A percentile compares a stretch with the other conserved stretches of the same genome.
These are phyloP conservation scores for Crotalus horridus DNA, from an alignment of 2,113 vertebrate species.

Conservation along the genomic window DNA sequence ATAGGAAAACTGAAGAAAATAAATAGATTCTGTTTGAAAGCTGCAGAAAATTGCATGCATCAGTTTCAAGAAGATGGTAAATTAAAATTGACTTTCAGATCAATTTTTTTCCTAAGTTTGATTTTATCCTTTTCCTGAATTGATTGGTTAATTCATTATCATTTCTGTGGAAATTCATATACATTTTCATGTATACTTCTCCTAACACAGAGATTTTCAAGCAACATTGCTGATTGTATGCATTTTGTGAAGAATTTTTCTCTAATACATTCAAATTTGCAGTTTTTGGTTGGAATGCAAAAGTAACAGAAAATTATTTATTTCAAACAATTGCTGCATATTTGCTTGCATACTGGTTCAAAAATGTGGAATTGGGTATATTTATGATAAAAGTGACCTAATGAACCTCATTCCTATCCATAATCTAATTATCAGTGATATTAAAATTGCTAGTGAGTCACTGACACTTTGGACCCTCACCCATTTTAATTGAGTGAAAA, in stretches of 20 bases:
- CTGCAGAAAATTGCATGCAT: not conserved
- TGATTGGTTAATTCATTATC: not conserved
- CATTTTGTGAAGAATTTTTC: not conserved
- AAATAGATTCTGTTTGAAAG: not conserved
- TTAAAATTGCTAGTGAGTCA: not conserved
- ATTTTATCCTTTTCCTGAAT: not conserved
- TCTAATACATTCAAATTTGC: not conserved
- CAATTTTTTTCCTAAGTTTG: not conserved
- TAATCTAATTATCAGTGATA: not conserved
- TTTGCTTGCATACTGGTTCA: not conserved
- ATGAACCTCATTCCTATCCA: not conserved
- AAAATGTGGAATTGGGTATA: not conserved
- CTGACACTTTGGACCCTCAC: not conserved
- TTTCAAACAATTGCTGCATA: not conserved
- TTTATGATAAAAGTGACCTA: not conserved
- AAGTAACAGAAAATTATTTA: not conserved
- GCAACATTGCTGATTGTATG: not conserved
- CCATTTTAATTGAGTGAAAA: not conserved
- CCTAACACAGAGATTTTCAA: not conserved
- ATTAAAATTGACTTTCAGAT: not conserved
- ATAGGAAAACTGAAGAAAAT: not conserved
- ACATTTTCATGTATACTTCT: not conserved
- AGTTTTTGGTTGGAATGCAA: not conserved
- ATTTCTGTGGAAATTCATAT: not conserved
- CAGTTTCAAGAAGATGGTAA: not conserved